These are phyloP conservation scores for Abramis brama DNA, from an alignment of 2,113 vertebrate species.

Conservation along the genomic window DNA sequence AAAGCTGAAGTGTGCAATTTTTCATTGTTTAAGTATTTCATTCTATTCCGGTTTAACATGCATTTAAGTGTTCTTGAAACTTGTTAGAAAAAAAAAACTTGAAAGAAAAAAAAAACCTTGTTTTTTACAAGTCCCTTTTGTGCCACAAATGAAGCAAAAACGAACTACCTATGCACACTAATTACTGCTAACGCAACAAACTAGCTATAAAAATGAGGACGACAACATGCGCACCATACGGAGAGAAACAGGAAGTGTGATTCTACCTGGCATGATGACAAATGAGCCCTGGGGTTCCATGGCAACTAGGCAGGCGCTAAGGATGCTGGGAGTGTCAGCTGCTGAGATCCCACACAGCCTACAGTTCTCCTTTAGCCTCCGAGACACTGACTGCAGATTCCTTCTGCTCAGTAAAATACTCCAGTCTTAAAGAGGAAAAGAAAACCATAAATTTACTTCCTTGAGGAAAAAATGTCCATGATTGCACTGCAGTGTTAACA, in stretches of 20 bases:
- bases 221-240: conserved; percentile 7
- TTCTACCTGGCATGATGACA: conserved; percentile 95
- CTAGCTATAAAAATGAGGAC: not conserved
- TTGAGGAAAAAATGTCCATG: not conserved
- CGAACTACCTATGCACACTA: not conserved
- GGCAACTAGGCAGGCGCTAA: conserved; percentile 94
- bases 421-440: conserved; percentile 83
- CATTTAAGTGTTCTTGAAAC: not conserved
- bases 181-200: conserved; percentile 9
- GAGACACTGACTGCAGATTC: conserved; percentile 92
- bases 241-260: conserved; percentile 3
- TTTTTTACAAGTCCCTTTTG: not conserved
- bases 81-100: too few species aligned
- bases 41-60: not conserved
- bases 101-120: too few species aligned
- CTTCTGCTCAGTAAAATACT: conserved; percentile 93
- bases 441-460: not conserved
- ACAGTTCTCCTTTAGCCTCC: conserved; percentile 95
- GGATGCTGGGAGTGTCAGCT: conserved; percentile 94
- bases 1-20: not conserved
- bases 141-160: not conserved
- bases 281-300: conserved; percentile 97
- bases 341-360: conserved; percentile 96
- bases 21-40: not conserved
- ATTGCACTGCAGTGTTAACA: not conserved